phyloP scores from a whole-genome alignment of 1,140 invertebrate genomes.

The Heliconius melpomene region DNA sequence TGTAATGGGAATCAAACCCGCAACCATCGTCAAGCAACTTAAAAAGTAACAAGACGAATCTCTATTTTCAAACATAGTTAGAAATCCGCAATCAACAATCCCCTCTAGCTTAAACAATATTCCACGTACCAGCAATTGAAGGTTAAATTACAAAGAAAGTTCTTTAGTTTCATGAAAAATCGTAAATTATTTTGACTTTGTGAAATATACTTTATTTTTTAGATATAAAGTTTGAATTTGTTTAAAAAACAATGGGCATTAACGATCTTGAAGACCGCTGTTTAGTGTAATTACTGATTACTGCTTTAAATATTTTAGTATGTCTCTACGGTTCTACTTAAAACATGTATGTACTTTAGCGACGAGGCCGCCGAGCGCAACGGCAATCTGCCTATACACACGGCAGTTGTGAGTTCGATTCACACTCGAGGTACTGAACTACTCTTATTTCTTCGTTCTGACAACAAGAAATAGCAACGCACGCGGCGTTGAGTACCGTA shows the following conservation, averaged over 20 bases:
- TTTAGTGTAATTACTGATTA: neutral
- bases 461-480: too few species aligned
- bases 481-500: too few species aligned
- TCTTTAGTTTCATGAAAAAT: neutral
- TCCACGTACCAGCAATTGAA: constrained; percentile 4
- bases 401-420: too few species aligned
- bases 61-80: neutral
- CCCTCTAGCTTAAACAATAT: neutral
- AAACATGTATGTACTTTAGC: neutral
- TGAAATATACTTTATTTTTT: neutral
- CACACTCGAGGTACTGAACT: too few species aligned
- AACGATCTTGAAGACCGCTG: neutral
- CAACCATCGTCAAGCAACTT: neutral
- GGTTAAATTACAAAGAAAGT: neutral
- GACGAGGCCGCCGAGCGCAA: neutral
- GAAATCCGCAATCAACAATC: neutral
- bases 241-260: neutral
- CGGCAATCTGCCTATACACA: too few species aligned
- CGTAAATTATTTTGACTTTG: neutral
- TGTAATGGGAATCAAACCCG: neutral
- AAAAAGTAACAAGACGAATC: neutral
- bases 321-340: neutral
- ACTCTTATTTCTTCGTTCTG: too few species aligned
- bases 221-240: neutral
- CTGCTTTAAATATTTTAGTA: neutral